A percentile compares a stretch with the other conserved stretches of the same genome.
Conservation (phyloP, 2,113 vertebrate species). For the Nycticryphes semicollaris region DNA sequence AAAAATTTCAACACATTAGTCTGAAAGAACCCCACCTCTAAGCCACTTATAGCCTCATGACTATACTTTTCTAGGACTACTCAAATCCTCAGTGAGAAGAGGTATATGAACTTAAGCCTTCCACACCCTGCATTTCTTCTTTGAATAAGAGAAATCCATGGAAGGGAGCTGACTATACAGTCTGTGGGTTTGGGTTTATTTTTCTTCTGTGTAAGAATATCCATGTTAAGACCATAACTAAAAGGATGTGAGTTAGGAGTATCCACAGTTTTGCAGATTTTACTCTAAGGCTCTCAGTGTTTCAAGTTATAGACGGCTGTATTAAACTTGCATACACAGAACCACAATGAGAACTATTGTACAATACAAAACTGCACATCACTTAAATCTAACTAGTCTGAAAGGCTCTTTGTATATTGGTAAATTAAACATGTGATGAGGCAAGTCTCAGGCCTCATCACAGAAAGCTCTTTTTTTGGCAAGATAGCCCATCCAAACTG, state of each 20-base stretch:
- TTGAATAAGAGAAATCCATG: background rate
- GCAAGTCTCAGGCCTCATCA: background rate
- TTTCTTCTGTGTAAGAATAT: background rate
- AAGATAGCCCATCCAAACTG: background rate
- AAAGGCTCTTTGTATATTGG: background rate
- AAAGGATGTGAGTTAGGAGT: background rate
- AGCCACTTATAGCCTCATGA: background rate
- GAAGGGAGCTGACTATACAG: background rate
- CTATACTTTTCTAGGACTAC: background rate
- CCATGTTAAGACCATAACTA: background rate
- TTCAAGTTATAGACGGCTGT: background rate
- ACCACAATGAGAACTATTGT: background rate
- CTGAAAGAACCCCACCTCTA: background rate
- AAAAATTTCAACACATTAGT: background rate
- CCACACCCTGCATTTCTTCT: background rate
- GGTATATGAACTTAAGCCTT: background rate
- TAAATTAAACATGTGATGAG: background rate
- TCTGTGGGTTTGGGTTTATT: accelerated
- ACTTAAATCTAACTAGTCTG: background rate
- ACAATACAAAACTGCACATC: background rate
- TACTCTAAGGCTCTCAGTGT: background rate
- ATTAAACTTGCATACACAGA: background rate
- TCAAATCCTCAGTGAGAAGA: background rate
- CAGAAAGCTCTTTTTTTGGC: background rate
- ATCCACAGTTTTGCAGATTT: background rate